These are phyloP conservation scores for Fissipunctia ypsillon DNA, from an alignment of 2,888 invertebrate genomes.

Conservation along the genomic window DNA sequence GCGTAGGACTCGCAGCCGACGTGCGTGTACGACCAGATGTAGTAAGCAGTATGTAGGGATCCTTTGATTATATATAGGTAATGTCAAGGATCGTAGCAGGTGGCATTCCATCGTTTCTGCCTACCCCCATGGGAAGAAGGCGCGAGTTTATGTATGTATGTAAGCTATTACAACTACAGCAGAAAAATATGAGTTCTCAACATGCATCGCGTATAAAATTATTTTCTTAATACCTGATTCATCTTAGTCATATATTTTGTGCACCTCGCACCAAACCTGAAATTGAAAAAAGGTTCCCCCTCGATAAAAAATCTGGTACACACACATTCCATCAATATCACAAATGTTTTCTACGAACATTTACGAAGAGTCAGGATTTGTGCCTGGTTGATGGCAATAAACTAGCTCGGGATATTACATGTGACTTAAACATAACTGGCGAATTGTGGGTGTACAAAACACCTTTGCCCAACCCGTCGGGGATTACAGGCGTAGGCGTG, in stretches of 20 bases:
- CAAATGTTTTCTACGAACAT: background rate
- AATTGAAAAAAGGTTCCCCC: background rate
- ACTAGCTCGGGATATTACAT: background rate
- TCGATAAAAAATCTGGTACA: background rate
- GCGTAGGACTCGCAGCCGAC: too few relatives aligned
- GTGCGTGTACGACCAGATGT: too few relatives aligned
- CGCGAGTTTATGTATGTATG: too few relatives aligned
- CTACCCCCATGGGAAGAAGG: too few relatives aligned
- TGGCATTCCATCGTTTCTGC: too few relatives aligned
- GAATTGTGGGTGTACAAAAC: background rate
- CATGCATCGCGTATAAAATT: background rate
- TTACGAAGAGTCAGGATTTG: background rate
- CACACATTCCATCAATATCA: background rate
- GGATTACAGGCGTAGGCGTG: background rate
- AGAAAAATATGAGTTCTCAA: background rate
- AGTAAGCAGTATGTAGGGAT: too few relatives aligned
- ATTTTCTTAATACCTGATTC: background rate
- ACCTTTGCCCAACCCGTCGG: background rate
- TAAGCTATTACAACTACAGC: background rate
- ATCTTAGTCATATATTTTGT: background rate
- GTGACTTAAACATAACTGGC: background rate
- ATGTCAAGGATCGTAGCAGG: too few relatives aligned
- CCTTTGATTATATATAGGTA: too few relatives aligned
- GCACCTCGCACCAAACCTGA: background rate
- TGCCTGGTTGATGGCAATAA: background rate